Conservation (phyloP, 2,113 vertebrate genomes). For the Proterorhinus semilunaris region DNA sequence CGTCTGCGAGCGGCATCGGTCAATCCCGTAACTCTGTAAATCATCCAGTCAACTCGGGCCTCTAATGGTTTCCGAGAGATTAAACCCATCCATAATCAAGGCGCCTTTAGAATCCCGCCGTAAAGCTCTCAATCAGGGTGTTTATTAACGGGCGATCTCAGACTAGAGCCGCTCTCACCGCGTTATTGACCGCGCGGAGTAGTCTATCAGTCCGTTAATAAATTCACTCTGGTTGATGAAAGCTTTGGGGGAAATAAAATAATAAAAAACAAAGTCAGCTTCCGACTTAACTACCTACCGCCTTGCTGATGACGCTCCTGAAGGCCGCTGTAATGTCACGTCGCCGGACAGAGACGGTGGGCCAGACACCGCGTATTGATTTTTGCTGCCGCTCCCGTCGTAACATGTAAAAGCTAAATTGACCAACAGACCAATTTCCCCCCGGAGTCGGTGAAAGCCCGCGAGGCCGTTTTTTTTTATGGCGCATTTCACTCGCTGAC, state of each 20-base stretch:
- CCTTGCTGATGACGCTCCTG: not conserved
- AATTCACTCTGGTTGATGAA: constrained; percentile 5
- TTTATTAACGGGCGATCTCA: not conserved
- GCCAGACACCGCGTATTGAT: constrained; percentile 36
- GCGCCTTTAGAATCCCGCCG: not conserved
- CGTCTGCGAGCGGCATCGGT: not conserved
- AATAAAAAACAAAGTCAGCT: not conserved
- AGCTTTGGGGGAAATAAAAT: not conserved
- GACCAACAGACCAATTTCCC: constrained; percentile 49
- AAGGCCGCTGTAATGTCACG: not conserved
- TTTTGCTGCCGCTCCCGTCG: constrained; percentile 23
- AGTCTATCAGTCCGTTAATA: not conserved
- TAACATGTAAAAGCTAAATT: constrained; percentile 53
- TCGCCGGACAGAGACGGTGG: constrained; percentile 20
- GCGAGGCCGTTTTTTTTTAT: constrained; percentile 41
- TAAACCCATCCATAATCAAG: not conserved
- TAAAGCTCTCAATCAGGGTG: not conserved
- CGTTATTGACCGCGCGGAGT: not conserved
- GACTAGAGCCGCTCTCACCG: not conserved
- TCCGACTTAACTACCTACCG: not conserved
- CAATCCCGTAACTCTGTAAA: not conserved
- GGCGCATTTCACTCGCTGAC: constrained; percentile 29
- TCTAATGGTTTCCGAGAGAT: not conserved
- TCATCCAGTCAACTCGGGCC: not conserved
- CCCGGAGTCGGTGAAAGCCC: constrained; percentile 31